These are phyloP conservation scores for Epinotia demarniana DNA, from an alignment of 2,888 invertebrate species.

Conservation along the genomic window DNA sequence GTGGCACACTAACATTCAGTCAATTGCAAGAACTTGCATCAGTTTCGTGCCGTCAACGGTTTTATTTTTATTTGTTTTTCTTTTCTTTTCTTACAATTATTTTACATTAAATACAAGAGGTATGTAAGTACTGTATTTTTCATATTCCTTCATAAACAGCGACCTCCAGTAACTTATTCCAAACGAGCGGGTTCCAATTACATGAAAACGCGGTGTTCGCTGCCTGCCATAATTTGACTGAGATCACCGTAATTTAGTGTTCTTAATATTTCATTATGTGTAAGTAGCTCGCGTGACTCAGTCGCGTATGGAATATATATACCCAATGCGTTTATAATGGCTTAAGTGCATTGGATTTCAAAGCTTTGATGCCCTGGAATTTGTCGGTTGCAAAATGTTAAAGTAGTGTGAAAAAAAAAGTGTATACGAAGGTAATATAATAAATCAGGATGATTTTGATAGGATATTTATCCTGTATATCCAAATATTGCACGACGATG, in stretches of 20 bases:
- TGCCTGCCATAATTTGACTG: constrained; percentile 66
- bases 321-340: constrained; percentile 31
- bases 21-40: no score
- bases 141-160: not conserved
- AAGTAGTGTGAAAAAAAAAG: not conserved
- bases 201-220: constrained; percentile 66
- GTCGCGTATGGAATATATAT: constrained; percentile 29
- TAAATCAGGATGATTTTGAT: not conserved
- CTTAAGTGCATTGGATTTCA: constrained; percentile 23
- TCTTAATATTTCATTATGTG: constrained; percentile 69
- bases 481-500: not conserved
- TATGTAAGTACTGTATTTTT: not conserved
- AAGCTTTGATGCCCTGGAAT: not conserved
- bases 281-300: constrained; percentile 61
- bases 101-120: no score
- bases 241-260: constrained; percentile 75
- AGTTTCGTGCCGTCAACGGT: no score
- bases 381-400: not conserved
- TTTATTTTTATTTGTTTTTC: not conserved
- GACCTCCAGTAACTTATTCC: constrained; percentile 54
- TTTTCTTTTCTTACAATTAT: not conserved
- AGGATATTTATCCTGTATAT: not conserved
- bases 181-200: constrained; percentile 67
- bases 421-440: not conserved
- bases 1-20: no score